phyloP scores from a whole-genome alignment of 2,113 vertebrate genomes.

The Antechinus flavipes region DNA sequence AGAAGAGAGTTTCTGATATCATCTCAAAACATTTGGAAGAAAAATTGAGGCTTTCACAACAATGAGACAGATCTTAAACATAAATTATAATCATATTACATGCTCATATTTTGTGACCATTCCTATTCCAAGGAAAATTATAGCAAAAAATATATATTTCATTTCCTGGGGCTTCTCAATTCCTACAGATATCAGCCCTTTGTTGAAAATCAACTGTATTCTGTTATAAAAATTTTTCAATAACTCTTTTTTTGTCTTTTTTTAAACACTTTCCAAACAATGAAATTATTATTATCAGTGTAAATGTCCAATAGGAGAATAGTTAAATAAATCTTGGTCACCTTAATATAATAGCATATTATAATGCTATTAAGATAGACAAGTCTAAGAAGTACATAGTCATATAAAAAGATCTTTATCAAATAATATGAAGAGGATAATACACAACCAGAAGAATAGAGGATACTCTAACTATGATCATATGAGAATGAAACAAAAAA shows the following conservation, averaged over 20 bases:
- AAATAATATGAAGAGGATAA: neutral
- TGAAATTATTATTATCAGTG: neutral
- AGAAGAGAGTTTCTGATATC: neutral
- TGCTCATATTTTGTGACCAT: neutral
- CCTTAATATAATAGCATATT: neutral
- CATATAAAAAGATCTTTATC: neutral
- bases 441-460: neutral
- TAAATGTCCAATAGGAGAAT: neutral
- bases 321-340: neutral
- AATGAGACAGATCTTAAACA: neutral
- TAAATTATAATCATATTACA: neutral
- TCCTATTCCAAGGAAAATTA: neutral
- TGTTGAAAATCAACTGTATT: slow-evolving; percentile 50
- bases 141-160: neutral
- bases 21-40: neutral
- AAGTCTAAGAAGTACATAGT: neutral
- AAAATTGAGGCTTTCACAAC: neutral
- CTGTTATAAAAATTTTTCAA: neutral
- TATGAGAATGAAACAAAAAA: neutral
- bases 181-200: neutral
- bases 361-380: neutral
- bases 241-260: neutral
- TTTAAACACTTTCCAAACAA: neutral
- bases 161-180: neutral
- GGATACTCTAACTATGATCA: neutral